Evolutionary conservation across 2,797 vertebrate genomes (phyloP).

Genomic region (Diglossa cyanea): DNA sequence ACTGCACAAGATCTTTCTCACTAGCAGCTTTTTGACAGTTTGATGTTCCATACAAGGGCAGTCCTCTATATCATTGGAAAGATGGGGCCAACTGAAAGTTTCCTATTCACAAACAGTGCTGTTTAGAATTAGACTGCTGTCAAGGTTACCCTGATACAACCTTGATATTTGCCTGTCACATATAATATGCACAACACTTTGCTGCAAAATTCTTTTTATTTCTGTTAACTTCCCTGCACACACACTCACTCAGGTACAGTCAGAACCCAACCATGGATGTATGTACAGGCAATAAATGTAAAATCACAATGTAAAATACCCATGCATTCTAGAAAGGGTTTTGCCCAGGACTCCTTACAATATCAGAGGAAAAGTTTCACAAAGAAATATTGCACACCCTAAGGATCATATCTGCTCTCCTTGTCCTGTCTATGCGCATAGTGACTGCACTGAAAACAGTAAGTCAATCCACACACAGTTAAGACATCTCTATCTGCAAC

Average conservation of each 20-base stretch:
- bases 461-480: neutral
- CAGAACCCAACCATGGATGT: neutral
- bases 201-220: neutral
- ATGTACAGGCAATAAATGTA: neutral
- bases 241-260: neutral
- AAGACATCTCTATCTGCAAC: neutral
- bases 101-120: neutral
- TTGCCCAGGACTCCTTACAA: neutral
- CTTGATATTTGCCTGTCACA: neutral
- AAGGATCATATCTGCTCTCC: neutral
- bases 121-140: neutral
- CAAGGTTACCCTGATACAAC: neutral
- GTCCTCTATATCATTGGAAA: neutral
- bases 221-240: neutral
- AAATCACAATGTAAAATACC: neutral
- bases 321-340: neutral
- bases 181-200: neutral
- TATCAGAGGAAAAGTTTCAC: neutral
- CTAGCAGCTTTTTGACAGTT: neutral
- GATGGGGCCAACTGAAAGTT: neutral
- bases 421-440: neutral
- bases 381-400: neutral
- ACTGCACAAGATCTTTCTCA: neutral
- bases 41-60: neutral
- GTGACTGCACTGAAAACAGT: neutral